These are phyloP conservation scores for Conomelus anceps DNA, from an alignment of 2,888 invertebrate species.

Conservation along the genomic window DNA sequence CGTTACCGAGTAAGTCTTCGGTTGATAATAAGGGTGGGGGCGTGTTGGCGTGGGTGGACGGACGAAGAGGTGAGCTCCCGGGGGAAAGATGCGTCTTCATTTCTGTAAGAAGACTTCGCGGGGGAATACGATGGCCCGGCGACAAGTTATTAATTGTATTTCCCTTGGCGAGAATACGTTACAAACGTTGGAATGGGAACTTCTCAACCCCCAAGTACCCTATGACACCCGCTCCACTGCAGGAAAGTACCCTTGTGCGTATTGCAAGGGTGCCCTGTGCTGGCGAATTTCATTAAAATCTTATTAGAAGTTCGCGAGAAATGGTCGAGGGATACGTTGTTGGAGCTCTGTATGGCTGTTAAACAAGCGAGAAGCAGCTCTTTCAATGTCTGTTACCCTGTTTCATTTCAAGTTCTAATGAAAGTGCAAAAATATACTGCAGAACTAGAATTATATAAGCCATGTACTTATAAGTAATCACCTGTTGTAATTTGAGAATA, in stretches of 20 bases:
- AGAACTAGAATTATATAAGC: not conserved
- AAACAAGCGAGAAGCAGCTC: not conserved
- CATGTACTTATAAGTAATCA: too few species aligned
- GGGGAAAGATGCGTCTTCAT: constrained; percentile 7
- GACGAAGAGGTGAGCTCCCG: not conserved
- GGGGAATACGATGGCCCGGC: not conserved
- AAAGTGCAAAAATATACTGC: not conserved
- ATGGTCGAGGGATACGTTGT: not conserved
- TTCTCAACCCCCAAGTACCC: not conserved
- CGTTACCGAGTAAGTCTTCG: not conserved
- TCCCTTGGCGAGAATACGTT: constrained; percentile 12
- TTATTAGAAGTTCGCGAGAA: not conserved
- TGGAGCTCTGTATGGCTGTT: too few species aligned
- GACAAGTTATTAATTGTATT: constrained; percentile 14
- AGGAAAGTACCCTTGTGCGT: not conserved
- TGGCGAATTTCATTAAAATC: constrained; percentile 13
- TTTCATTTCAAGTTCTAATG: not conserved
- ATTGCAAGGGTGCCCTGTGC: not conserved
- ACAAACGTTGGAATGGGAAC: not conserved
- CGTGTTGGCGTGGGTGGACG: not conserved
- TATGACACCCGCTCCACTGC: not conserved
- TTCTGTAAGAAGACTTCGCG: constrained; percentile 9
- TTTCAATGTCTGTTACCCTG: not conserved
- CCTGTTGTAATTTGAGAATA: not conserved
- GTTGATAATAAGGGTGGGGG: not conserved